Base-by-base conservation (phyloP, 1,140 invertebrate genomes). In the Drosophila mojavensis region DNA sequence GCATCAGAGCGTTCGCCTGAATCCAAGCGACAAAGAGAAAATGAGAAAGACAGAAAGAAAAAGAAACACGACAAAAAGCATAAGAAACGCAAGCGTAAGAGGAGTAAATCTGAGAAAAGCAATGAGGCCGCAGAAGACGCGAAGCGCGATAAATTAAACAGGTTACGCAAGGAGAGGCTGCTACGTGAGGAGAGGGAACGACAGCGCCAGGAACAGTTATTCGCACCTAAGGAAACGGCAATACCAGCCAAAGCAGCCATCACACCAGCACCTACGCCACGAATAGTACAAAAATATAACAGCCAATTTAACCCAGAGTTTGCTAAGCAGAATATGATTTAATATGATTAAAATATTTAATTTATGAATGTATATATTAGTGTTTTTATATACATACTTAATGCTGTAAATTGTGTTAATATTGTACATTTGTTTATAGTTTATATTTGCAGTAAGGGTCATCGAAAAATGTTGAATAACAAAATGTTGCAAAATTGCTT, bases 101-200 rank as follows among this genome's bases (percentile, higher is more conserved):
- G 51, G 79, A 79, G 76, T 91, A 92, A 91, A 90, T 75, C 91
- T 93, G 91, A 92, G 0, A 92, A 75, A 7, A n/a, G 28, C 15
- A 92, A 91, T 92, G 66, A 63, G 13, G 15, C 54, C 2, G 54
- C 48, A 0, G 58, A 43, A 3, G 39, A 10, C 6, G 53, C 62
- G 68, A 82, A 92, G 62, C 60, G 74, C 61, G 69, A 84, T 51
- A 94, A 95, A 85, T 92, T 99, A 13, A 95, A 97, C 88, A 94
- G 95, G 79, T 93, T 99, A 45, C 93, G 98, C 91, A 94, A 95
- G 75, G 96, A 97, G 91, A 94, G 98, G 79, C 91, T 98, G 39
- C 94, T 95, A 90, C 93, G 98, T 53, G 98, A 99, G 93, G 93
- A 93, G 58, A 93, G 94, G 70, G 98, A 99, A 93, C 95, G 95